Evolutionary conservation across 2,113 vertebrate species (phyloP), one percentile per base, ranked within the genome.

Genomic region (Chaenocephalus aceratus): DNA sequence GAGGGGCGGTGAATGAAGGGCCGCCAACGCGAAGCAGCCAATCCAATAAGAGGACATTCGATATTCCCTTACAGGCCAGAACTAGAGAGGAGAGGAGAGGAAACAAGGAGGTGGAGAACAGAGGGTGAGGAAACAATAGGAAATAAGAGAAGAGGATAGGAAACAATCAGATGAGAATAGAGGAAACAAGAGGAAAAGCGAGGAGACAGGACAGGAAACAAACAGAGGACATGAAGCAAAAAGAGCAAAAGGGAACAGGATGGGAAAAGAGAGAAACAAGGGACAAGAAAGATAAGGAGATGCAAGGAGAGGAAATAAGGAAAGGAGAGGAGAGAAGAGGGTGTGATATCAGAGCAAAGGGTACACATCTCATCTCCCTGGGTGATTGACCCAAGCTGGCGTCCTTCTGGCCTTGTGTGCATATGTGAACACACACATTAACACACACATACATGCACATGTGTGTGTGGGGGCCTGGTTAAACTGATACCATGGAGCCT

Each of bases 41-140:
- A 93, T 95, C 92, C 92, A 95, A 95, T 95, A 94, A 94, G 88
- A 93, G 89, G 92, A 90, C 82, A 91, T 81, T 78, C 63, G 90
- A 92, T 92, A 89, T 92, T 93, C 89, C 87, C 88, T 86, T 44
- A 74, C 85, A 80, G 84, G 73, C 77, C 70, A 60, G 52, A 79
- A 53, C 77, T 70, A 70, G 21, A 70, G 51, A 72, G n/a, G 36
- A 82, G 77, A 26, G 30, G 30, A 63, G 26, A 36, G 4, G n/a
- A 26, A 45, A 11, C 3, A 18, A 49, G 45, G 7, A 41, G 36
- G 36, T 41, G 63, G 52, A 36, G 10, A 14, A 36, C 51, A 44
- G 51, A 48, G 46, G 2, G 5, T 8, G 18, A 60, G 26, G 54
- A 12, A 10, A 46, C 41, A 30, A 1, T 51, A 49, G 21, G 7